Conservation (phyloP, 2,113 vertebrate genomes). For the Strix uralensis region DNA sequence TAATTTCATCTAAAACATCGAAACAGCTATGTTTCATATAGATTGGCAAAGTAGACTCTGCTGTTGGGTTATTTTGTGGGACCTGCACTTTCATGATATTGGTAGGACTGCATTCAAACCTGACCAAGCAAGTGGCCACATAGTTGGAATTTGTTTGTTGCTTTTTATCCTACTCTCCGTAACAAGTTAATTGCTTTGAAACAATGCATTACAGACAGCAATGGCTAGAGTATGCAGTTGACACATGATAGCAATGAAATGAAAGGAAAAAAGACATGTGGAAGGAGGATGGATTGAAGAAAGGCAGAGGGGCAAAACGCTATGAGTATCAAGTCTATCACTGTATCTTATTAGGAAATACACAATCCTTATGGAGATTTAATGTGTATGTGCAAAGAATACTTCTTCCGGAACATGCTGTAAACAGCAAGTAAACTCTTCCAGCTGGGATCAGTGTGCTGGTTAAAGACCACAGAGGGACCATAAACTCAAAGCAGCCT, state of each 20-base stretch:
- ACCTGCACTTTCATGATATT: not conserved
- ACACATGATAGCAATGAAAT: not conserved
- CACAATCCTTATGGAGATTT: not conserved
- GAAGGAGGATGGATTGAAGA: not conserved
- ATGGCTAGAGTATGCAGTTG: not conserved
- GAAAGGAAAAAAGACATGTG: not conserved
- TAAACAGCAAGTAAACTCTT: slow-evolving; percentile 16
- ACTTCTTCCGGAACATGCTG: not conserved
- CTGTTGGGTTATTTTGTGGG: not conserved
- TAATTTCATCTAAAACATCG: not conserved
- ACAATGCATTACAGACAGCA: not conserved
- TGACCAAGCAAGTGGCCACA: slow-evolving; percentile 31
- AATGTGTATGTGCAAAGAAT: not conserved
- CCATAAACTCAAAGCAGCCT: not conserved
- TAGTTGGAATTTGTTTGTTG: slow-evolving; percentile 18
- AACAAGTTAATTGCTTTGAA: slow-evolving; percentile 9
- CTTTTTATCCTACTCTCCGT: not conserved
- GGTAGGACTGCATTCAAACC: not conserved
- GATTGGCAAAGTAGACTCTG: not conserved
- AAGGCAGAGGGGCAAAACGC: not conserved
- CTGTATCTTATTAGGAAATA: not conserved
- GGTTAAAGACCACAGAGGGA: not conserved
- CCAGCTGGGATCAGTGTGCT: not conserved
- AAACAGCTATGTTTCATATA: not conserved
- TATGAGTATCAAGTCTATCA: not conserved